Percentiles rank a stretch among this genome's conserved stretches.
Evolutionary conservation across 2,888 invertebrate species (phyloP).

Genomic region (Pristionchus fissidentatus): DNA sequence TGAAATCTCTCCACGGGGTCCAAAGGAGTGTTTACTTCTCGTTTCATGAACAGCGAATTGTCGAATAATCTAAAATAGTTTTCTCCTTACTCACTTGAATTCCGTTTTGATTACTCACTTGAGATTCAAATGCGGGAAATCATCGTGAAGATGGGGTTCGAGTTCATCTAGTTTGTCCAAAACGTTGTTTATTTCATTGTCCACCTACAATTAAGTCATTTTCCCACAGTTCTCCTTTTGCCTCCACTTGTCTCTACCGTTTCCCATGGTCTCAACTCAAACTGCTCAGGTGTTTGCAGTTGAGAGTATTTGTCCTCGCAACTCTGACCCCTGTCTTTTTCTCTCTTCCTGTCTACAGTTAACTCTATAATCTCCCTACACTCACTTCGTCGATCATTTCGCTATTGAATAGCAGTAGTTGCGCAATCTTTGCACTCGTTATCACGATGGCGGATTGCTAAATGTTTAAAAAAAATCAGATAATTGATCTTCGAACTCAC

Average conservation of each 20-base stretch:
- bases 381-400: slow-evolving; percentile 35
- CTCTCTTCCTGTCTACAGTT: neutral
- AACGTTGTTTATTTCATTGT: neutral
- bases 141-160: neutral
- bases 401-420: slow-evolving; percentile 3
- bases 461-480: neutral
- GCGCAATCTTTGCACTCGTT: slow-evolving; percentile 19
- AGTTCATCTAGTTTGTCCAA: slow-evolving; percentile 14
- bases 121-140: slow-evolving; percentile 1
- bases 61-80: neutral
- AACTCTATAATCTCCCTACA: slow-evolving; percentile 1
- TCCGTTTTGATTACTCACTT: slow-evolving; percentile 4
- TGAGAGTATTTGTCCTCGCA: slow-evolving; percentile 29
- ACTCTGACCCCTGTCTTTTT: neutral
- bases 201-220: slow-evolving; percentile 4
- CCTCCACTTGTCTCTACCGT: slow-evolving; percentile 39
- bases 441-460: slow-evolving; percentile 18
- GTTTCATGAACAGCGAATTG: slow-evolving; percentile 5
- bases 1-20: slow-evolving; percentile 33
- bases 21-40: slow-evolving; percentile 2
- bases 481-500: neutral
- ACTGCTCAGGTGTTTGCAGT: slow-evolving; percentile 43
- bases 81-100: neutral
- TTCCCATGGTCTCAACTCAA: slow-evolving; percentile 37
- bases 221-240: neutral